Percentiles rank a stretch among this genome's conserved stretches.
Evolutionary conservation across 1,140 invertebrate genomes (phyloP).

Genomic region (Nephotettix cincticeps): DNA sequence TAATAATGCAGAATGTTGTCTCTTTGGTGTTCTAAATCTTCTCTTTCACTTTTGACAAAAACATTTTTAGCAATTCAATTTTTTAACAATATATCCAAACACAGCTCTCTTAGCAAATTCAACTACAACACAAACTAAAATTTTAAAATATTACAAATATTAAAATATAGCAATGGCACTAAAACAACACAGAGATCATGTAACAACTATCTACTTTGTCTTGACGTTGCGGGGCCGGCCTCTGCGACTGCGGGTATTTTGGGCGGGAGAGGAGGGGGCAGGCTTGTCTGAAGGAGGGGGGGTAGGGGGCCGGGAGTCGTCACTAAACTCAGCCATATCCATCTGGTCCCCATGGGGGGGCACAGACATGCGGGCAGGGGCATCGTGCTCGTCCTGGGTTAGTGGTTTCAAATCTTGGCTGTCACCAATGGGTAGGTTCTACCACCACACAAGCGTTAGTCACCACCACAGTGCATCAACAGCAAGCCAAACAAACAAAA

Average conservation of each 20-base stretch:
- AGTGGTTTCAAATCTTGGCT: not conserved
- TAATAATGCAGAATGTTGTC: too few relatives aligned
- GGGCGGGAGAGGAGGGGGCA: not conserved
- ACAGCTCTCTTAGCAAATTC: too few relatives aligned
- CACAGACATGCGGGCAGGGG: too few relatives aligned
- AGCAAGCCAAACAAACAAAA: not conserved
- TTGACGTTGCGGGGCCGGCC: not conserved
- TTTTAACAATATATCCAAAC: too few relatives aligned
- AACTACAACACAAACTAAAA: too few relatives aligned
- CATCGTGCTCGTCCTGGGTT: not conserved
- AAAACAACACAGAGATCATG: too few relatives aligned
- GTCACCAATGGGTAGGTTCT: not conserved
- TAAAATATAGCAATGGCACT: not conserved
- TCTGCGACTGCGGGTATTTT: conserved; percentile 14
- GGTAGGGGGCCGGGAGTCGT: not conserved
- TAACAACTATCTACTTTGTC: not conserved
- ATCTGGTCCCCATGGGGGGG: not conserved
- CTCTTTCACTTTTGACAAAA: too few relatives aligned
- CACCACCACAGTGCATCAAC: too few relatives aligned
- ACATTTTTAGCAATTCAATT: too few relatives aligned
- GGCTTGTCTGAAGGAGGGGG: not conserved
- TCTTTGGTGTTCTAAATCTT: too few relatives aligned
- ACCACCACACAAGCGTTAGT: not conserved
- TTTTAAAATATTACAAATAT: conserved; percentile 15
- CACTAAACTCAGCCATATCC: not conserved